phyloP scores from a whole-genome alignment of 2,888 invertebrate genomes.

The Germaria angustata region DNA sequence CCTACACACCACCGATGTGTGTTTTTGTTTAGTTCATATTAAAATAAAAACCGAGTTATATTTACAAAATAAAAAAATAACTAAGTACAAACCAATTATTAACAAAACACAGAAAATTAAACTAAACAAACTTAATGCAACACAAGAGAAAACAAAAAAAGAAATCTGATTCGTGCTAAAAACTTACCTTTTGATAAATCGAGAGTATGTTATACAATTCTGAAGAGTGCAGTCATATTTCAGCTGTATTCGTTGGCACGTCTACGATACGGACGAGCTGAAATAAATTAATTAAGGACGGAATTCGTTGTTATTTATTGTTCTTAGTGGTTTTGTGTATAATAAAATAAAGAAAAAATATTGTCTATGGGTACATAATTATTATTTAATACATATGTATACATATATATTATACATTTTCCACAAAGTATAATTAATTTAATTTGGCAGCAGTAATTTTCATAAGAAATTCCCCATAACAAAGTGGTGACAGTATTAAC shows the following conservation, averaged over 20 bases:
- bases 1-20: too few relatives aligned
- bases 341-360: conserved; percentile 1
- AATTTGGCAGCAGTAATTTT: not conserved
- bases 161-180: not conserved
- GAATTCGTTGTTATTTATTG: conserved; percentile 14
- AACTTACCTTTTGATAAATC: not conserved
- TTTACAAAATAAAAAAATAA: too few relatives aligned
- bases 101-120: too few relatives aligned
- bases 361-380: too few relatives aligned
- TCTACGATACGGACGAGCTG: not conserved
- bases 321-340: conserved; percentile 33
- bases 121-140: not conserved
- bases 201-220: not conserved
- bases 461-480: conserved; percentile 6
- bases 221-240: conserved; percentile 61
- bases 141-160: conserved; percentile 10
- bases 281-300: not conserved
- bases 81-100: too few relatives aligned
- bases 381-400: not conserved
- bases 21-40: too few relatives aligned
- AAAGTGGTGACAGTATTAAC: not conserved
- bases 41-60: too few relatives aligned
- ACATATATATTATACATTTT: not conserved
- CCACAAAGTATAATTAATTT: not conserved
- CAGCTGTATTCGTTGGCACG: conserved; percentile 33